Base-by-base conservation (phyloP, 2,113 vertebrate species). In the Dasyprocta punctata region DNA sequence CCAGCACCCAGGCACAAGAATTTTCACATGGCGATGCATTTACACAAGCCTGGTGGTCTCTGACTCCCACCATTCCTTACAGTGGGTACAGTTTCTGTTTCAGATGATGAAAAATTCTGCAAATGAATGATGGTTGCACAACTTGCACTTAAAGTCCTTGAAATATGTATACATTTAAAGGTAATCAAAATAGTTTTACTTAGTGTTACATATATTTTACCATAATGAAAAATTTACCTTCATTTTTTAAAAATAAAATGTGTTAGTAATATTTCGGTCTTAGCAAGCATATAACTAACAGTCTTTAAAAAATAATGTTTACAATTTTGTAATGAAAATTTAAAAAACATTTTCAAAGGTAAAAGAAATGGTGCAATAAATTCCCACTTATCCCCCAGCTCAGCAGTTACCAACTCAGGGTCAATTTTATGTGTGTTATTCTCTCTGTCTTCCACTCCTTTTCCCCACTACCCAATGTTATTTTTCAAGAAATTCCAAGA, bases 401-500 rank as follows among this genome's bases (percentile, higher is more conserved):
- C 58, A 84, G 44, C 33, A 67, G 20, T 82, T 89, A 81, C 36
- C 60, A 84, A 65, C 3, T 52, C 41, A 60, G 6, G 73, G 80
- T n/a, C 47, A 65, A 0, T 89, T 11, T 61, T 49, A 7, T 69
- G 58, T 90, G 47, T 56, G 67, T 41, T 95, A 13, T 86, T 85
- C 30, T 92, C 36, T 44, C 30, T 58, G 38, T 95, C 38, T 33
- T 60, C 13, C 0, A 58, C 41, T 47, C 41, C 24, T 5, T 78
- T 88, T 44, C 17, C 36, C 22, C 1, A 52, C 49, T 91, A 47
- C 13, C n/a, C 13, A 49, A 60, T 60, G 17, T 73, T 80, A 90
- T 54, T 77, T 93, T 95, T 80, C 78, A 93, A 87, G 26, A 73
- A 80, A 91, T 65, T 93, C 47, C 77, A 84, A 44, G 92, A 85